phyloP scores from a whole-genome alignment of 1,140 invertebrate genomes.

The Calosoma granatense region DNA sequence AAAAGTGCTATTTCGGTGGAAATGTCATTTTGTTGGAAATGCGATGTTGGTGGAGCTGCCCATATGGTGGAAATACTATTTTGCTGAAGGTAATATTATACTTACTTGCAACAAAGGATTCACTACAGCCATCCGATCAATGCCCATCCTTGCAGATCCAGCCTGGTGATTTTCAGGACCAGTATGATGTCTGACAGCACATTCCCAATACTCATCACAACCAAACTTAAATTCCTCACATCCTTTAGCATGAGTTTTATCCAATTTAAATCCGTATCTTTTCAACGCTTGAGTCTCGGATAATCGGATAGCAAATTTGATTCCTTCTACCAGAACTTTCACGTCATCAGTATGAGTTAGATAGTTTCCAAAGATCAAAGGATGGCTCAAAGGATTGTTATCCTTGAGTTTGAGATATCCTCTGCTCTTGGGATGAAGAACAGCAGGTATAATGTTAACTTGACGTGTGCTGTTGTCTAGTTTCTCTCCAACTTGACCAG shows the following conservation, averaged over 20 bases:
- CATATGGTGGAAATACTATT: not conserved
- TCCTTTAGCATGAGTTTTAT: conserved; percentile 56
- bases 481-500: conserved; percentile 71
- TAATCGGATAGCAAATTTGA: conserved; percentile 65
- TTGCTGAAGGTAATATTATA: not conserved
- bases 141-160: conserved; percentile 73
- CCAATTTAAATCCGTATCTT: conserved; percentile 52
- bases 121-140: conserved; percentile 59
- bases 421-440: conserved; percentile 70
- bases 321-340: conserved; percentile 61
- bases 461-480: conserved; percentile 47
- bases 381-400: conserved; percentile 56
- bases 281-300: conserved; percentile 59
- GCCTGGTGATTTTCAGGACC: conserved; percentile 79
- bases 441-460: conserved; percentile 52
- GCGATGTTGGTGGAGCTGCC: no score
- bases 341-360: conserved; percentile 58
- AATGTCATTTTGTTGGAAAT: no score
- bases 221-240: conserved; percentile 64
- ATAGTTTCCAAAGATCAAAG: conserved; percentile 75
- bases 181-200: conserved; percentile 61
- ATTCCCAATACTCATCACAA: conserved; percentile 73
- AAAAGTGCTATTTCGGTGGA: no score
- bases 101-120: conserved; percentile 50
- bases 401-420: conserved; percentile 62